Conservation (phyloP, 2,797 vertebrate genomes). For the Intellagama lesueurii region DNA sequence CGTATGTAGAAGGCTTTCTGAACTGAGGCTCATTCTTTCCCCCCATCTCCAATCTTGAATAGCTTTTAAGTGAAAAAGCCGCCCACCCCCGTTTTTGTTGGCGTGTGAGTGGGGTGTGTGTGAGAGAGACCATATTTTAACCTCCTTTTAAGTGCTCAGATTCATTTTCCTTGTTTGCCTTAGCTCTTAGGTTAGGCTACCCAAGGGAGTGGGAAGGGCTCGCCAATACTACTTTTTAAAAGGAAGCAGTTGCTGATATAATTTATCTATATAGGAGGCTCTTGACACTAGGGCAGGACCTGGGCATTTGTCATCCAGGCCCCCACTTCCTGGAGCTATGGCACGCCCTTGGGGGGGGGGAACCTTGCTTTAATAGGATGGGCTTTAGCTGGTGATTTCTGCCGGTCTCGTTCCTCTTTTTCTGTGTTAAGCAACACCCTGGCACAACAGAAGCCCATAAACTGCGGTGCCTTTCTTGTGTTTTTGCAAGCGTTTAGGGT, state of each 20-base stretch:
- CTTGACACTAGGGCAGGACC: not conserved
- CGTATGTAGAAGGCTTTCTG: not conserved
- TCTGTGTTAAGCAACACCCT: not conserved
- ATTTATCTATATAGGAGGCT: not conserved
- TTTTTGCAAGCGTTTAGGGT: not conserved
- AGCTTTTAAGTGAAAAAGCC: not conserved
- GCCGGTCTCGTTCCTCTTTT: not conserved
- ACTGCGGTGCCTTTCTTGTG: constrained; percentile 19
- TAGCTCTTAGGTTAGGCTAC: not conserved
- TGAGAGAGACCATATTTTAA: not conserved
- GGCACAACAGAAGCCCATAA: not conserved
- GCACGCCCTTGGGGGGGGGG: constrained; percentile 19
- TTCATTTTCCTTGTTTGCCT: not conserved
- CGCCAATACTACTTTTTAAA: not conserved
- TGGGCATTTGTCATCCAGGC: not conserved
- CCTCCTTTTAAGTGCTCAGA: not conserved
- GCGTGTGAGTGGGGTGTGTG: no score
- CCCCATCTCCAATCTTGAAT: not conserved
- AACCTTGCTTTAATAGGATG: not conserved
- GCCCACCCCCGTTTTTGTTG: not conserved
- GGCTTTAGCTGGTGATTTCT: not conserved
- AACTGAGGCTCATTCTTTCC: not conserved
- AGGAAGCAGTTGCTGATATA: not conserved
- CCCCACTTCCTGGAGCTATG: not conserved
- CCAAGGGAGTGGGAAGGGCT: not conserved